Evolutionary conservation across 2,888 invertebrate species (phyloP).

Genomic region (Tribolium freemani): DNA sequence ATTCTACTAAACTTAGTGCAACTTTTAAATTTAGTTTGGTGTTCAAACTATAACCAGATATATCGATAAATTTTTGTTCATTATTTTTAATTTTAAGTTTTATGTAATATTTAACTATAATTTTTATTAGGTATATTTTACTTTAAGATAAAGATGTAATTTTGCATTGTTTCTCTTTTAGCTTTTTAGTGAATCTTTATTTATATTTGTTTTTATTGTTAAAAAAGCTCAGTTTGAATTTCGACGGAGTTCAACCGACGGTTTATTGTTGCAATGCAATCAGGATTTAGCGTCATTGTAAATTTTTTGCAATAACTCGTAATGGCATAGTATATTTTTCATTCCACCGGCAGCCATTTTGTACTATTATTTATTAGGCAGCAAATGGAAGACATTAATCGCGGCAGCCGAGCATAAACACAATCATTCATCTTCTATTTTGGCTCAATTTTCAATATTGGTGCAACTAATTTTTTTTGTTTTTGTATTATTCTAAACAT

Average conservation of each 20-base stretch:
- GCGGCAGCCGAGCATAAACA: constrained; percentile 37
- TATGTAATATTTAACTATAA: constrained; percentile 61
- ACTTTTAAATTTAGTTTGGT: constrained; percentile 52
- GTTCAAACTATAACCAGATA: constrained; percentile 50
- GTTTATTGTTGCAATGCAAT: constrained; percentile 39
- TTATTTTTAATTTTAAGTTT: constrained; percentile 61
- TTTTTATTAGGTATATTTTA: constrained; percentile 62
- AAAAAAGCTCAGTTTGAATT: constrained; percentile 23
- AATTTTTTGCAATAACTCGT: constrained; percentile 55
- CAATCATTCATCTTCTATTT: constrained; percentile 36
- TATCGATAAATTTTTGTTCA: constrained; percentile 52
- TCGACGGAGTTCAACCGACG: constrained; percentile 1
- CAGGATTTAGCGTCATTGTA: constrained; percentile 5
- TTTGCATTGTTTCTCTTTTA: constrained; percentile 60
- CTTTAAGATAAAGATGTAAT: constrained; percentile 63
- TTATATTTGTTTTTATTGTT: constrained; percentile 62
- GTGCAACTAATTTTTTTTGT: constrained; percentile 53
- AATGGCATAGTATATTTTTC: constrained; percentile 59
- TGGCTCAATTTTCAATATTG: constrained; percentile 60
- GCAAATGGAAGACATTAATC: constrained; percentile 36
- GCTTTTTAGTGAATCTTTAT: constrained; percentile 65
- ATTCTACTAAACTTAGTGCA: constrained; percentile 51
- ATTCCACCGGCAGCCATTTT: constrained; percentile 60
- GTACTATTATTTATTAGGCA: constrained; percentile 47
- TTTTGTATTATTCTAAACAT: constrained; percentile 20